Conservation (phyloP, 2,113 vertebrate genomes). For the Aptenodytes forsteri region DNA sequence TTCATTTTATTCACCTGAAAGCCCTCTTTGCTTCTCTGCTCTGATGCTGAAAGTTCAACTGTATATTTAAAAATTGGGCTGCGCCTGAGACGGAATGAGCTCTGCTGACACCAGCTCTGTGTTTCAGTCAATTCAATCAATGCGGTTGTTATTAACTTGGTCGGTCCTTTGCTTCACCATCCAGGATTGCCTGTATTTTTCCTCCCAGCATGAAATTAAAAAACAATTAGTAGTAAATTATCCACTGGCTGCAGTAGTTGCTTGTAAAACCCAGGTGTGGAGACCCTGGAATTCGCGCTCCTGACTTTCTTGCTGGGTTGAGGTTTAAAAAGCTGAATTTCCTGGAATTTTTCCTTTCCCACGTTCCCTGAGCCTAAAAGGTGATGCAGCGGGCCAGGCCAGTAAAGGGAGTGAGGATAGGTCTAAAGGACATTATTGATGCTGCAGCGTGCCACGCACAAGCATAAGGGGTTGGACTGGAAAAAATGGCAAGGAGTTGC, state of each 20-base stretch:
- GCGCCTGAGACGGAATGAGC: background rate
- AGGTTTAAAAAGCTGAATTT: background rate
- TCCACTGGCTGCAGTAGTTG: background rate
- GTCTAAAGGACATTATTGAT: background rate
- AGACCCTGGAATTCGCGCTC: background rate
- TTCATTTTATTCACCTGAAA: background rate
- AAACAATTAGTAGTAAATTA: background rate
- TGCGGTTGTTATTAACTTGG: background rate
- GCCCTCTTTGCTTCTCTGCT: background rate
- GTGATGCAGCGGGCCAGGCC: background rate
- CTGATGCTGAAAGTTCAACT: background rate
- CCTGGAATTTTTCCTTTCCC: background rate
- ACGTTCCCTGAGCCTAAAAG: background rate
- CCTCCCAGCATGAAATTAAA: background rate
- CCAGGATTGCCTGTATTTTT: background rate
- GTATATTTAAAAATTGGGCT: background rate
- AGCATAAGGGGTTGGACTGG: background rate
- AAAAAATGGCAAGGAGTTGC: background rate
- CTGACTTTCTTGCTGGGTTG: background rate
- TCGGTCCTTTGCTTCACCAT: background rate
- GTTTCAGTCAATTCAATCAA: background rate
- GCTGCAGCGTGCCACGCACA: accelerated
- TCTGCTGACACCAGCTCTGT: background rate
- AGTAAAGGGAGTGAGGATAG: background rate
- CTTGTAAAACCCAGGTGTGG: background rate